Evolutionary conservation across 2,888 invertebrate genomes (phyloP), one percentile per base, ranked within the genome.

Genomic region (Eucera pruinosa): DNA sequence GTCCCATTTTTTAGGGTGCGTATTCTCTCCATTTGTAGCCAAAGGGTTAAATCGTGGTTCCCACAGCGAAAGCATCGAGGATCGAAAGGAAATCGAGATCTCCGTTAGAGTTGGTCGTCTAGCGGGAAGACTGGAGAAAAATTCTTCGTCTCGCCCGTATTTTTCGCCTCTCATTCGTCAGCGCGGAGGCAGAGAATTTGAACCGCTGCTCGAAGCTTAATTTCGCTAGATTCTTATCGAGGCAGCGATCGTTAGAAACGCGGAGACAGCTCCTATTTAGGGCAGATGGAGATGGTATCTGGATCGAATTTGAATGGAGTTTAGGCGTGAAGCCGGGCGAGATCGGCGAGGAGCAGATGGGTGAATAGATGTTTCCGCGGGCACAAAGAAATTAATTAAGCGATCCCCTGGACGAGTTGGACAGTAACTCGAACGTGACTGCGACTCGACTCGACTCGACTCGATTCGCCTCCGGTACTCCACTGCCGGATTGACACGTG

Each of bases 401-500:
- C 41, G 72, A 69, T 54, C 23, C 18, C 15, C 4, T 7, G 50
- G 30, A 20, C n/a, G 66, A 20, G 30, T 20, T 11, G 36, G 30
- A 30, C 30, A 6, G 25, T 9, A 18, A 27, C 15, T 64, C 33
- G 45, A 25, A 55, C 65, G 65, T 55, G 45, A 57, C 65, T 48
- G 15, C 20, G 45, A 36, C 36, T 48, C 33, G 61, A 11, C 30
- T 33, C 33, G 48, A 18, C 18, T 52, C 52, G 33, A 33, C 18
- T 54, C 54, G 6, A 11, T 15, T n/a, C n/a, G 1, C 15, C 36
- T 20, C 30, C 18, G 61, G n/a, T 30, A 25, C 48, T 62, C 25
- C 25, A 50, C 47, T 18, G 47, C n/a, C 6, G 61, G 77, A 77
- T 73, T 71, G 80, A 80, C 81, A 67, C 80, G 80, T 73, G 77